A percentile compares a stretch with the other conserved stretches of the same genome.
These are phyloP conservation scores for Mastigias papua DNA, from an alignment of 30 jellyfish, hydroid and myxozoan genomes.

Conservation along the genomic window DNA sequence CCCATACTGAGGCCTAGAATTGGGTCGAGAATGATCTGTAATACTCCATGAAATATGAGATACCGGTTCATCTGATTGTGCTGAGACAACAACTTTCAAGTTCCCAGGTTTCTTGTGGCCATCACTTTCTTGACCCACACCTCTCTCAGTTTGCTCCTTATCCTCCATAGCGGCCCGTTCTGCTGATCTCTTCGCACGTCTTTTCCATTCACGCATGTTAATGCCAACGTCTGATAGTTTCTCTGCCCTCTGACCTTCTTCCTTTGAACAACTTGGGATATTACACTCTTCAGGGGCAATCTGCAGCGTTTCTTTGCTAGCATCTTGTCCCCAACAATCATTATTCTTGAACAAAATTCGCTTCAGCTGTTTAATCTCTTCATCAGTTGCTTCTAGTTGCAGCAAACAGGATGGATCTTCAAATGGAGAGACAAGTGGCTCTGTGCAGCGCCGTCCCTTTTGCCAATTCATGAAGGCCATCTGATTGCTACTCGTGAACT, in stretches of 20 bases:
- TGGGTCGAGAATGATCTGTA: neutral
- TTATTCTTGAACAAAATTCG: conserved; percentile 30
- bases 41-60: neutral
- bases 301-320: conserved; percentile 8
- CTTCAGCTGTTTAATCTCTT: conserved; percentile 8
- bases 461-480: conserved; percentile 43
- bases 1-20: neutral
- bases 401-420: neutral
- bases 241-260: neutral
- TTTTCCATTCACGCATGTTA: conserved; percentile 50
- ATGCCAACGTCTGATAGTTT: conserved; percentile 35
- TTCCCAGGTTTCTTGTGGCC: neutral
- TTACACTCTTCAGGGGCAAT: neutral
- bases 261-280: neutral
- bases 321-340: conserved; percentile 31
- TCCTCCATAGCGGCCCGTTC: conserved; percentile 12
- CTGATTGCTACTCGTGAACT: conserved; percentile 15
- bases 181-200: conserved; percentile 21
- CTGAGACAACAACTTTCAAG: neutral
- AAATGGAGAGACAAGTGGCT: conserved; percentile 39
- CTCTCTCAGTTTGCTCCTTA: conserved; percentile 6
- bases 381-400: neutral
- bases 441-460: conserved; percentile 38
- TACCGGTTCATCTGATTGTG: neutral
- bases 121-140: conserved; percentile 7